A percentile compares a stretch with the other conserved stretches of the same genome.
phyloP scores from a whole-genome alignment of 2,888 invertebrate species.

The Eustalomyia histrio region DNA sequence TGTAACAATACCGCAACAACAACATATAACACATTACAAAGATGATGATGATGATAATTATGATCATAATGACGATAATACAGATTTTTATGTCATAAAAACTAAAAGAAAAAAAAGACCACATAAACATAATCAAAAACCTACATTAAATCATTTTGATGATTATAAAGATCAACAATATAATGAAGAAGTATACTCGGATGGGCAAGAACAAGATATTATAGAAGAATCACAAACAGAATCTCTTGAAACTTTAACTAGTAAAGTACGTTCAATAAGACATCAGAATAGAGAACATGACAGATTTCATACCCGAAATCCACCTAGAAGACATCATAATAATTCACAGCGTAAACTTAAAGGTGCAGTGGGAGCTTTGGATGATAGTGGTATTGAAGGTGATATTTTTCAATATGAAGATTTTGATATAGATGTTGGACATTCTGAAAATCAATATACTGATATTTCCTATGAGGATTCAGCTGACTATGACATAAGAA shows the following conservation, averaged over 20 bases:
- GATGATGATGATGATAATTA: conserved; percentile 51
- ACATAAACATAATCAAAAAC: conserved; percentile 70
- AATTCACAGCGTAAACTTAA: conserved; percentile 22
- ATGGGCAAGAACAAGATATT: conserved; percentile 54
- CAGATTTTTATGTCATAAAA: conserved; percentile 75
- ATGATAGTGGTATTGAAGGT: conserved; percentile 69
- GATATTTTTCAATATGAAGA: conserved; percentile 77
- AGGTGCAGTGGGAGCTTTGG: conserved; percentile 24
- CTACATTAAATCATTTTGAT: conserved; percentile 69
- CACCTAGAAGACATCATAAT: conserved; percentile 15
- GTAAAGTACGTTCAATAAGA: conserved; percentile 20
- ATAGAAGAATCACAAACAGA: conserved; percentile 13
- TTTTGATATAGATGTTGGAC: conserved; percentile 72
- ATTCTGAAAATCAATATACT: conserved; percentile 60
- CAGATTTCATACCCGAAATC: conserved; percentile 6
- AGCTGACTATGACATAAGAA: conserved; percentile 69
- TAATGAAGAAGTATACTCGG: conserved; percentile 66
- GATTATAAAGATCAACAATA: conserved; percentile 68
- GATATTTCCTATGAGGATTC: conserved; percentile 70
- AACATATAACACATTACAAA: conserved; percentile 51
- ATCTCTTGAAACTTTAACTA: neutral
- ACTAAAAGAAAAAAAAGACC: conserved; percentile 62
- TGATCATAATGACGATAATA: conserved; percentile 63
- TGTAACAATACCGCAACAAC: conserved; percentile 43
- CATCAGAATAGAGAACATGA: conserved; percentile 1